Base-by-base conservation (phyloP, 2,113 vertebrate species). In the Channa argus region DNA sequence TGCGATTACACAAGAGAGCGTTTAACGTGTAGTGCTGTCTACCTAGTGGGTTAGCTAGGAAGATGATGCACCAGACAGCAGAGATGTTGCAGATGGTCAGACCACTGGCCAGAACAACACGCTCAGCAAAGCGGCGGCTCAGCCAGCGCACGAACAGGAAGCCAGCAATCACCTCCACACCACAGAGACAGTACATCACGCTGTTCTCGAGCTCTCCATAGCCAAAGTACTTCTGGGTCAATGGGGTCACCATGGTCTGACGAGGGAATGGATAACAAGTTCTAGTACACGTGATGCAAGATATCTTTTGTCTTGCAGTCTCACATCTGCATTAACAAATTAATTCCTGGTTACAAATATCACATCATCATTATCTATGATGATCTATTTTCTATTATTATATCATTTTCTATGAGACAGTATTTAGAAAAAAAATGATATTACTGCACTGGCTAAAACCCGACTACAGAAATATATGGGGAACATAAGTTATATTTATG, bases 161-260 rank as follows among this genome's bases (percentile, higher is more conserved):
- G 50, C 95, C 94, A 1, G 89, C 81, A 10, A 96, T 94, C 75
- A 96, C 94, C 92, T 95, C 95, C 56, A 95, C 84, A 0, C 95
- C 94, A 15, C 95, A 95, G 5, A 96, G 74, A 45, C 93, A 95
- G 91, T 96, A 96, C 93, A 96, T 95, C 60, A 96, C 74, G 3
- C 95, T 96, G 91, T 96, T 96, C 90, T 96, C 94, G 79, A 96
- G 86, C 89, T 96, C 95, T 0, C 94, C 91, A 0, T 96, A 96
- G 77, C 83, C 81, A 38, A 96, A 95, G 88, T 92, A 95, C 63
- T 84, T 91, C 88, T 96, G 95, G 0, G 95, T 96, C 76, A 96
- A 56, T 0, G 95, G 95, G 2, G 95, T 96, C 80, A 96, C 95
- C 93, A 96, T 95, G 4, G 95, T 96, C 95, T 96, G 79, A 3